phyloP scores from a whole-genome alignment of 2,888 invertebrate genomes.

The Synergus japonicus region DNA sequence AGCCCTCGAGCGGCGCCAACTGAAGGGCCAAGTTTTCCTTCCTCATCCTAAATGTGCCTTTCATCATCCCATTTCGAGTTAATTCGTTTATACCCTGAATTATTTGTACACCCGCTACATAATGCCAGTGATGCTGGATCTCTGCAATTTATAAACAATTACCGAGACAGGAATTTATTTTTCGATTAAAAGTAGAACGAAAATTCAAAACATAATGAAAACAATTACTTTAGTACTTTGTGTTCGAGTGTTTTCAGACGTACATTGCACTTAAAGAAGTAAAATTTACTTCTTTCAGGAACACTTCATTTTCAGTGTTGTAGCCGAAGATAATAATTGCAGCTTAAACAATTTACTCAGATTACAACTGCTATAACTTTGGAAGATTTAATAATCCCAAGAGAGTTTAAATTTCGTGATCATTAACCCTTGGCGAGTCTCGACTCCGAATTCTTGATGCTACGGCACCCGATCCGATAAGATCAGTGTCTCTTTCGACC shows the following conservation, averaged over 20 bases:
- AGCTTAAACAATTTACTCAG: background rate
- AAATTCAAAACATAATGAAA: background rate
- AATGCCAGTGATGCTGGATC: conserved; percentile 12
- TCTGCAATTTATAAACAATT: conserved; percentile 23
- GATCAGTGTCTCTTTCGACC: conserved; percentile 52
- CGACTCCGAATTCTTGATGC: conserved; percentile 39
- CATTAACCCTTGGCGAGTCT: conserved; percentile 52
- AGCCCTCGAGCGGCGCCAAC: conserved; percentile 58
- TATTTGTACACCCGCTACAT: conserved; percentile 70
- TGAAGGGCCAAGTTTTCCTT: conserved; percentile 52
- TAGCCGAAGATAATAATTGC: background rate
- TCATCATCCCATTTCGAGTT: conserved; percentile 75
- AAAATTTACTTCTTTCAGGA: background rate
- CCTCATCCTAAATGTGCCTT: conserved; percentile 72
- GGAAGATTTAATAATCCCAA: background rate
- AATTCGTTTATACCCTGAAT: conserved; percentile 76
- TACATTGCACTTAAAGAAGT: no score
- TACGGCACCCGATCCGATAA: conserved; percentile 48
- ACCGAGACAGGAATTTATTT: background rate
- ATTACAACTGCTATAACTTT: background rate
- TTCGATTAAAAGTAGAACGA: no score
- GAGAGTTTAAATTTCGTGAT: conserved; percentile 48
- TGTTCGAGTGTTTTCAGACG: no score
- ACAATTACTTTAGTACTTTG: background rate
- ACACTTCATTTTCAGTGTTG: background rate